Percentiles rank a stretch among this genome's conserved stretches.
Conservation (phyloP, 2,888 invertebrate species). For the Iphiclides podalirius region DNA sequence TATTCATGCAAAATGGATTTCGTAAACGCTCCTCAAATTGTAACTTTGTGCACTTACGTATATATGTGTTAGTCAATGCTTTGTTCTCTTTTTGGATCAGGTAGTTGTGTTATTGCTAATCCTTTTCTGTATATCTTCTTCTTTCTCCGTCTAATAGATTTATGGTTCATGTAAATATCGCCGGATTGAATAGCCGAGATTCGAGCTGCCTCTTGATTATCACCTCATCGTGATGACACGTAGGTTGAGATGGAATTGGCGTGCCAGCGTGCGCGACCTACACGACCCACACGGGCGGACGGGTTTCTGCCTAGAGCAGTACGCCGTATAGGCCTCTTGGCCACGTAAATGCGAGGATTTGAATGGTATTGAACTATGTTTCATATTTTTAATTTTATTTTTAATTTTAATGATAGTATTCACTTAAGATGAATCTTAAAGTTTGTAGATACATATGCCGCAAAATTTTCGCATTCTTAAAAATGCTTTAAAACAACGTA, state of each 20-base stretch:
- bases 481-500: too few relatives aligned
- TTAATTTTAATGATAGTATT: too few relatives aligned
- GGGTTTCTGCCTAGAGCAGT: constrained; percentile 20
- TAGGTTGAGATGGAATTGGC: constrained; percentile 9
- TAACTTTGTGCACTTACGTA: neutral
- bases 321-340: too few relatives aligned
- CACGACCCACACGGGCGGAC: constrained; percentile 26
- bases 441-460: too few relatives aligned
- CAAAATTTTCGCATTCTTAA: too few relatives aligned
- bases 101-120: neutral
- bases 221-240: constrained; percentile 20
- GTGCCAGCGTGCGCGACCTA: constrained; percentile 21
- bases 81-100: neutral
- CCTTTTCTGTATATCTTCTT: neutral
- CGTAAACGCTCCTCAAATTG: neutral
- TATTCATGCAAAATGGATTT: constrained; percentile 14
- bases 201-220: constrained; percentile 12
- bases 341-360: too few relatives aligned
- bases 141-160: constrained; percentile 4
- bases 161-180: constrained; percentile 7
- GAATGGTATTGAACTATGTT: too few relatives aligned
- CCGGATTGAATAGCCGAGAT: constrained; percentile 7
- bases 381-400: too few relatives aligned
- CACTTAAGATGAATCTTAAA: too few relatives aligned
- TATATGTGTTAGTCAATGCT: neutral